phyloP scores from a whole-genome alignment of 2,888 invertebrate species.

The Heliconius aoede region DNA sequence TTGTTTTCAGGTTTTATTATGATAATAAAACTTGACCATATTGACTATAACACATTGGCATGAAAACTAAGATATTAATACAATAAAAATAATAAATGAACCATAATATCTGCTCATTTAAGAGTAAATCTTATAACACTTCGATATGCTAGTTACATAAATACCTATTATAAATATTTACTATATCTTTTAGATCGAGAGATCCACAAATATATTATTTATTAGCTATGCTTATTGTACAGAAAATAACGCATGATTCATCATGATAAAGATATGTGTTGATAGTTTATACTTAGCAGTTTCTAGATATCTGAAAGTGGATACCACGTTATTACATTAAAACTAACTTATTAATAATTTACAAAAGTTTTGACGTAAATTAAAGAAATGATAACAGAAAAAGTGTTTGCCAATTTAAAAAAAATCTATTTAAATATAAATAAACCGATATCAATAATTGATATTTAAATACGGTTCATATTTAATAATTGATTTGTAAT shows the following conservation, averaged over 20 bases:
- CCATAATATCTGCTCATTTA: not conserved
- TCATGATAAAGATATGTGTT: not conserved
- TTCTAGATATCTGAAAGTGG: not conserved
- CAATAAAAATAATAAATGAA: not conserved
- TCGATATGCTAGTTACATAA: not conserved
- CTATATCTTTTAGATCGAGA: not conserved
- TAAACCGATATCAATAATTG: not conserved
- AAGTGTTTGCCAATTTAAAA: too few relatives aligned
- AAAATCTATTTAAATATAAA: not conserved
- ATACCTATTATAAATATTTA: not conserved
- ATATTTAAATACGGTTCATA: not conserved
- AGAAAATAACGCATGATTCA: not conserved
- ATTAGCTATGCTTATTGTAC: not conserved
- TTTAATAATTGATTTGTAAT: not conserved
- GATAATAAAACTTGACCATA: not conserved
- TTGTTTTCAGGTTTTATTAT: not conserved
- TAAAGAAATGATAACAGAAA: not conserved
- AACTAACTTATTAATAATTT: slow-evolving; percentile 8
- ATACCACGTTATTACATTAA: not conserved
- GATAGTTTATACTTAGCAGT: not conserved
- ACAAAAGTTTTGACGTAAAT: not conserved
- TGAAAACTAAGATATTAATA: not conserved
- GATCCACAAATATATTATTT: too few relatives aligned
- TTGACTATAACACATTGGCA: too few relatives aligned
- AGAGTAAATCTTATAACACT: not conserved